Evolutionary conservation across 1,140 invertebrate species (phyloP).

Genomic region (Papilio helenus): DNA sequence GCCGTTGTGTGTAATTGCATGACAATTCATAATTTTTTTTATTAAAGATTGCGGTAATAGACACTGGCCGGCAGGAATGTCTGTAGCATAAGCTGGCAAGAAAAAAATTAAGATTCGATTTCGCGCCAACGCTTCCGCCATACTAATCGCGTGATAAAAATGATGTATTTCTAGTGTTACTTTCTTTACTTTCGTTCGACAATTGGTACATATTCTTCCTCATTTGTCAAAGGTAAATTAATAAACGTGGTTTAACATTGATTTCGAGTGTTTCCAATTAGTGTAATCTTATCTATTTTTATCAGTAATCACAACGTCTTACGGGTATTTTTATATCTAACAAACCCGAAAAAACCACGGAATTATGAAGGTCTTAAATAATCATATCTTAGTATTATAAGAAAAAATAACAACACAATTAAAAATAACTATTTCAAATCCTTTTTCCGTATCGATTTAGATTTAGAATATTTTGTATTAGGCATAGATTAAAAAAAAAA

Average conservation of each 20-base stretch:
- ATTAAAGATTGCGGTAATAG: conserved; percentile 66
- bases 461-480: too few relatives aligned
- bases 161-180: conserved; percentile 74
- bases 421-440: too few relatives aligned
- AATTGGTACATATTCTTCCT: conserved; percentile 58
- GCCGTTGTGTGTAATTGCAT: conserved; percentile 54
- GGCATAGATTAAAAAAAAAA: too few relatives aligned
- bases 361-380: conserved; percentile 1
- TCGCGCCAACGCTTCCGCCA: conserved; percentile 71
- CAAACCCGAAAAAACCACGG: background rate
- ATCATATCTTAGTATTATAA: background rate
- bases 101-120: conserved; percentile 78
- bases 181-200: conserved; percentile 76
- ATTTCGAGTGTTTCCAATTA: conserved; percentile 22
- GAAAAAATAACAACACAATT: background rate
- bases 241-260: conserved; percentile 24
- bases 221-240: conserved; percentile 41
- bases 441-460: too few relatives aligned
- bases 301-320: background rate
- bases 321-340: background rate
- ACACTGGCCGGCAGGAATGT: conserved; percentile 74
- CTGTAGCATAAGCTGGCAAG: conserved; percentile 55
- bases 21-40: conserved; percentile 56
- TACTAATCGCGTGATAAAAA: conserved; percentile 76
- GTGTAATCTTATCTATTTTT: conserved; percentile 25